Evolutionary conservation across 2,113 vertebrate genomes (phyloP).

Genomic region (Anarrhichthys ocellatus): DNA sequence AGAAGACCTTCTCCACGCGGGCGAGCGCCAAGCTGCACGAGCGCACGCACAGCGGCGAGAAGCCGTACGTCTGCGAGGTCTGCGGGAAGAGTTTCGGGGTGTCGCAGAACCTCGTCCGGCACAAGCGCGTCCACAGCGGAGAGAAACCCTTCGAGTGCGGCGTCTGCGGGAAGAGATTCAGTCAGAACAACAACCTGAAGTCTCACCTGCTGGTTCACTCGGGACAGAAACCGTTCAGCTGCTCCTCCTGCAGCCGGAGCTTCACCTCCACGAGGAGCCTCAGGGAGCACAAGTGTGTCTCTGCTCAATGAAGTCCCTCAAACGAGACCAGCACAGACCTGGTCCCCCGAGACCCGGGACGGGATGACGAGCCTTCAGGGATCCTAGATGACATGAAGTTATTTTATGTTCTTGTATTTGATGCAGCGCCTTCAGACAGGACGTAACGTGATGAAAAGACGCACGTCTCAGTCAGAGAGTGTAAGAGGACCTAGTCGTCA

Average conservation of each 20-base stretch:
- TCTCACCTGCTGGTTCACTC: constrained; percentile 62
- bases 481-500: no score
- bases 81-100: constrained; percentile 70
- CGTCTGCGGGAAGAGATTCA: constrained; percentile 62
- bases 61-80: constrained; percentile 60
- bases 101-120: constrained; percentile 64
- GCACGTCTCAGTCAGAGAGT: no score
- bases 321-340: no score
- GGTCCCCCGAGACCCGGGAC: no score
- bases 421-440: no score
- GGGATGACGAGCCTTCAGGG: no score
- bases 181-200: constrained; percentile 72
- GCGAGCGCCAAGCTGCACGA: constrained; percentile 49
- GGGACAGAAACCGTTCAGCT: constrained; percentile 51
- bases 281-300: constrained; percentile 52
- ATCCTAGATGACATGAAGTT: no score
- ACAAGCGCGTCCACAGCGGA: constrained; percentile 66
- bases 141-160: constrained; percentile 65
- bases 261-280: constrained; percentile 60
- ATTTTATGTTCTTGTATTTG: no score
- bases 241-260: constrained; percentile 42
- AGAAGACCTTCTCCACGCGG: constrained; percentile 57
- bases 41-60: constrained; percentile 71
- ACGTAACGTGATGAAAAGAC: no score
- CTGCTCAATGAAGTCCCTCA: neutral